Percentiles rank a stretch among this genome's conserved stretches.
Evolutionary conservation across 1,140 invertebrate genomes (phyloP).

Genomic region (Zaprionus camerounensis): DNA sequence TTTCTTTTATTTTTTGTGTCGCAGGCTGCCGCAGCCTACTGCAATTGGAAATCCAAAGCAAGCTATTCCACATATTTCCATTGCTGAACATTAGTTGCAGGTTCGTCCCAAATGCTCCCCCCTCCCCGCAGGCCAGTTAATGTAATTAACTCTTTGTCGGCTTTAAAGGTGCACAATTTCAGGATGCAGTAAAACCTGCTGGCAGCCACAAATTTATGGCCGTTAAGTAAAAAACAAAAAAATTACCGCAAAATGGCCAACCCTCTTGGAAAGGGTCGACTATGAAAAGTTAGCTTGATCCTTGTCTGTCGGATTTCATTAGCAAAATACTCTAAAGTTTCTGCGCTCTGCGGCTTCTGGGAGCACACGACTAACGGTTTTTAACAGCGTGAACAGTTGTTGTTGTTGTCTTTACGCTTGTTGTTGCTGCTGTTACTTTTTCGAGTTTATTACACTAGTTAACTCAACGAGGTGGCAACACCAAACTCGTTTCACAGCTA

Average conservation of each 20-base stretch:
- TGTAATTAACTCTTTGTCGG: conserved; percentile 12
- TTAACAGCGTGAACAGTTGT: neutral
- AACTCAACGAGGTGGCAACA: conserved; percentile 53
- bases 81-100: neutral
- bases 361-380: conserved; percentile 25
- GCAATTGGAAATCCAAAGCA: conserved; percentile 54
- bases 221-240: conserved; percentile 23
- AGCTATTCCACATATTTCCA: conserved; percentile 32
- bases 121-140: neutral
- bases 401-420: neutral
- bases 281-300: conserved; percentile 36
- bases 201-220: conserved; percentile 30
- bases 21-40: conserved; percentile 22
- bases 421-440: conserved; percentile 7
- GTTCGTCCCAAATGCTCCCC: neutral
- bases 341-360: neutral
- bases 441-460: conserved; percentile 17
- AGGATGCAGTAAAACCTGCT: conserved; percentile 31
- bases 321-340: conserved; percentile 41
- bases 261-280: neutral
- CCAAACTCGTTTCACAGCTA: conserved; percentile 36
- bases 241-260: conserved; percentile 37
- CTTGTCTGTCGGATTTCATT: conserved; percentile 33
- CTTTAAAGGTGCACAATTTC: conserved; percentile 3
- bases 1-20: conserved; percentile 60